Evolutionary conservation across 2,113 vertebrate genomes (phyloP), one percentile per base, ranked within the genome.

Genomic region (Corythornis madagascariensis): DNA sequence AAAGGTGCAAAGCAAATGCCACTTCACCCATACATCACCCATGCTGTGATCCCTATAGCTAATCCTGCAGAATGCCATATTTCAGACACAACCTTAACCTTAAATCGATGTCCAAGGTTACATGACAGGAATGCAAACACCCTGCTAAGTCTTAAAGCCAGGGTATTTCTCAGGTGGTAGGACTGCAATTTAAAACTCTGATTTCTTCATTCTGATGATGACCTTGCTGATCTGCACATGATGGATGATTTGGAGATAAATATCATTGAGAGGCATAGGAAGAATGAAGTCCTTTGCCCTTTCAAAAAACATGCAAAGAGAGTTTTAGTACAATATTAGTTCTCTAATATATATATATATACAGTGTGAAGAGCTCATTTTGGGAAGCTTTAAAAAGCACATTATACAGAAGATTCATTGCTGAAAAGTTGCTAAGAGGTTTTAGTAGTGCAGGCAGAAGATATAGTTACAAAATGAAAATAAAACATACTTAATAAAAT

Each of bases 151-250:
- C 75, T 80, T 92, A 89, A 90, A 87, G 71, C 71, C n/a, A 28
- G 24, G 56, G 20, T 66, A 74, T 89, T 89, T 90, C 67, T 94
- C 75, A 91, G 89, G 84, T 92, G 76, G 52, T 83, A 82, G 64
- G 24, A 21, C 53, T 91, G 78, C 82, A 91, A 80, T 94, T 95
- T 92, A 85, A 90, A 94, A 76, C 89, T 79, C 84, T 83, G 77
- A 63, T 77, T 94, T 95, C 86, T 96, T 92, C 67, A 40, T 80
- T 91, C 43, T 64, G 56, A 60, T 80, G 74, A 88, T 4, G 56
- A 42, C 65, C 61, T 85, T 57, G 72, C 26, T 91, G 89, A 71
- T 93, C 64, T 85, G 64, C 48, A n/a, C 29, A 26, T 88, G 92
- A 93, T 65, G 82, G 67, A 94, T 83, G 38, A 64, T 66, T 89